phyloP scores from a whole-genome alignment of 2,797 vertebrate species.

The Eospalax fontanierii region DNA sequence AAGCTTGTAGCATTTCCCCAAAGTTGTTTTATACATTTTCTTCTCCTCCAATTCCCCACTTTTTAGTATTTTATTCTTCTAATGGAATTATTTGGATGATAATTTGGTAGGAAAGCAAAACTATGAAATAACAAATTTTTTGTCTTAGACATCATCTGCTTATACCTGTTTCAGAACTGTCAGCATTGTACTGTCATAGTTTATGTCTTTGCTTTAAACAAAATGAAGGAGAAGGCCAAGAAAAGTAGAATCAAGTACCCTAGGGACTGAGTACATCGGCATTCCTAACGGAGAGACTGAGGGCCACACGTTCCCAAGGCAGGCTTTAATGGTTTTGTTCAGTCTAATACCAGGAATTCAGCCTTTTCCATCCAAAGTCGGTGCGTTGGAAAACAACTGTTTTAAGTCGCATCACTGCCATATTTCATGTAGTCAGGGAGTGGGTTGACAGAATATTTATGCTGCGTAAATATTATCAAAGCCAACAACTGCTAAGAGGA shows the following conservation, averaged over 20 bases:
- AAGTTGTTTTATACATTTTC: not conserved
- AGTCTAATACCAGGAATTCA: not conserved
- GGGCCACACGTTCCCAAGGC: not conserved
- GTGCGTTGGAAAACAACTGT: not conserved
- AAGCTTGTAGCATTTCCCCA: conserved; percentile 81
- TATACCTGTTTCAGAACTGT: conserved; percentile 73
- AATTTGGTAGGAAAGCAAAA: conserved; percentile 68
- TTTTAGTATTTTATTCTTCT: conserved; percentile 44
- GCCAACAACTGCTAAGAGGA: not conserved
- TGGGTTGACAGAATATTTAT: conserved; percentile 12
- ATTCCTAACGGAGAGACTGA: conserved; percentile 37
- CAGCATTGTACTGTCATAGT: conserved; percentile 70
- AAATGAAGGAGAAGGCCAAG: conserved; percentile 16
- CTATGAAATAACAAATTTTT: no score
- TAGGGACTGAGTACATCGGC: not conserved
- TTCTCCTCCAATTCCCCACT: not conserved
- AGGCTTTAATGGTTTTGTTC: conserved; percentile 23
- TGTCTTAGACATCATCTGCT: no score
- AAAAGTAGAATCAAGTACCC: not conserved
- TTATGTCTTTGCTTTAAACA: conserved; percentile 33
- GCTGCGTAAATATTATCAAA: not conserved
- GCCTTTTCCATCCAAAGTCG: not conserved
- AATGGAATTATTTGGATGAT: conserved; percentile 78
- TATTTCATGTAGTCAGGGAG: not conserved
- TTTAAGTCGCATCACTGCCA: not conserved